Evolutionary conservation across 2,113 vertebrate genomes (phyloP), one percentile per base, ranked within the genome.

Genomic region (Forbesichthys agassizii): DNA sequence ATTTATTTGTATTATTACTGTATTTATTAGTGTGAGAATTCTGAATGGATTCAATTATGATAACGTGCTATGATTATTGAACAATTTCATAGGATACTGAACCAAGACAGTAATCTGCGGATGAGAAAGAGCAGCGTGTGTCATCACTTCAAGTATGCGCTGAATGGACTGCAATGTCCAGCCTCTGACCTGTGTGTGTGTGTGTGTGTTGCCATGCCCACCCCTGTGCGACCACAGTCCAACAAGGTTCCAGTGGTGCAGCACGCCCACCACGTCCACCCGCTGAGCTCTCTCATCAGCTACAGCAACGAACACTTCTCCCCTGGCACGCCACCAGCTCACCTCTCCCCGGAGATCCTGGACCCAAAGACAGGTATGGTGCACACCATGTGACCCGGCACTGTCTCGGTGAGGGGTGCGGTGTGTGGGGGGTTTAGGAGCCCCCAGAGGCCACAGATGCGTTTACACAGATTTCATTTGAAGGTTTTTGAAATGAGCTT

Each of bases 211-310:
- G n/a, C 66, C 57, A 13, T 75, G 48, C 47, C 12, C 58, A 16
- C 20, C 53, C 14, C 68, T 68, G 8, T n/a, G 14, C 12, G 52
- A 42, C 68, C 51, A 1, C 91, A 99, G 97, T 96, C 97, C 13
- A 98, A 98, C 90, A 98, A 98, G 90, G 96, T 99, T 66, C 96
- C 97, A 0, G 95, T 99, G 72, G 97, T 99, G 46, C 97, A 99
- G 88, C 97, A 96, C 10, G 93, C 93, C 3, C 97, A 96, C 69
- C 88, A 91, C 1, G 93, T 99, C 90, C 97, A 99, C 86, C 97
- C 97, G 0, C 82, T 99, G 93, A 98, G 97, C 0, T 97, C 97
- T 47, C 96, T 99, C 92, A 97, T 99, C 94, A 98, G 96, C 90
- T 99, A 99, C 94, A 98, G 97, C 93, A 97, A 95, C 3, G 97